Evolutionary conservation across 2,797 vertebrate species (phyloP).

Genomic region (Sylvilagus floridanus): DNA sequence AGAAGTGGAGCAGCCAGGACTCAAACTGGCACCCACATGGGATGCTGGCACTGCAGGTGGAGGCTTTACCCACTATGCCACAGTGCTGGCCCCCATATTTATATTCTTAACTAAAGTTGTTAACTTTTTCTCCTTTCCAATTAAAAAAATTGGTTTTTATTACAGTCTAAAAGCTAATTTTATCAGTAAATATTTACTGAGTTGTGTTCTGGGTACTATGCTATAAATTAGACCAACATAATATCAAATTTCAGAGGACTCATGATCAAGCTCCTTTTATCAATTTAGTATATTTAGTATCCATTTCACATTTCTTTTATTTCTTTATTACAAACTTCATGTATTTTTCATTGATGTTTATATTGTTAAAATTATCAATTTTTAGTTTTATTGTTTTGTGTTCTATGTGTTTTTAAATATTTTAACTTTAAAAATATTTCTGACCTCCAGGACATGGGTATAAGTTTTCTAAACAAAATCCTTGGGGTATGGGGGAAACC

Average conservation of each 20-base stretch:
- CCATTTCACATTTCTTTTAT: neutral
- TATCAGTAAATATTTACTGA: neutral
- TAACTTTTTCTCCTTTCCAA: neutral
- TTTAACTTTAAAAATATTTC: constrained; percentile 30
- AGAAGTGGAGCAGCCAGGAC: no score
- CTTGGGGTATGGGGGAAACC: neutral
- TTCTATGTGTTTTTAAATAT: neutral
- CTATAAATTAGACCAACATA: neutral
- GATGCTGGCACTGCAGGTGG: no score
- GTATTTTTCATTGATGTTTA: neutral
- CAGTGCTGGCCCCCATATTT: neutral
- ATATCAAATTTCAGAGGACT: neutral
- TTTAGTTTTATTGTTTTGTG: neutral
- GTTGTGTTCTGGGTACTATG: neutral
- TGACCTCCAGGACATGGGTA: neutral
- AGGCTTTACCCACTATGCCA: no score
- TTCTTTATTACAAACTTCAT: neutral
- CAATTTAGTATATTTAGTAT: neutral
- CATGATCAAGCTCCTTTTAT: neutral
- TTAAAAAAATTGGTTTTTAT: neutral
- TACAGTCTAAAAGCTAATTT: neutral
- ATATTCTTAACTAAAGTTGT: neutral
- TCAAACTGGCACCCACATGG: no score
- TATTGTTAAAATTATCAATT: neutral
- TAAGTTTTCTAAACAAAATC: constrained; percentile 14